Evolutionary conservation across 2,113 vertebrate genomes (phyloP).

Genomic region (Uria lomvia): DNA sequence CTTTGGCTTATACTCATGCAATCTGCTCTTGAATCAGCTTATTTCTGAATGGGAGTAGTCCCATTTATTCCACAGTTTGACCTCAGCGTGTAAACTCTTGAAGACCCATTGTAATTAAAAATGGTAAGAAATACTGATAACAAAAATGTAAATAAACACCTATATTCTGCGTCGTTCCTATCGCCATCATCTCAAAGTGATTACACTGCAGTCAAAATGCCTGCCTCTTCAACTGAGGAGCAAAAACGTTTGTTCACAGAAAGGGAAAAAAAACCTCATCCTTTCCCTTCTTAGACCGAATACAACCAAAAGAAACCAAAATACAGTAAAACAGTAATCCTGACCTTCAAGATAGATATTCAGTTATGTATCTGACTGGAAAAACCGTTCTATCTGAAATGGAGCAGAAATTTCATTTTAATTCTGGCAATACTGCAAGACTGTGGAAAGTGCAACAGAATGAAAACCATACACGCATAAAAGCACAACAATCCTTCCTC

Average conservation of each 20-base stretch:
- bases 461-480: neutral
- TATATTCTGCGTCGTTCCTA: neutral
- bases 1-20: neutral
- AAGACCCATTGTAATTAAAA: neutral
- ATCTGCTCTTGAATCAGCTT: neutral
- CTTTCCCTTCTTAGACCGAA: neutral
- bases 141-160: neutral
- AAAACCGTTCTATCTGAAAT: neutral
- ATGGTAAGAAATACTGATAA: neutral
- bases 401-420: neutral
- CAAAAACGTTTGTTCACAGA: neutral
- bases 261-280: neutral
- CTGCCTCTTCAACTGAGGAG: neutral
- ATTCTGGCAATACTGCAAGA: neutral
- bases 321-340: neutral
- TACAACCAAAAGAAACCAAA: neutral
- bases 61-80: neutral
- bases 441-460: neutral
- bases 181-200: neutral
- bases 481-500: neutral
- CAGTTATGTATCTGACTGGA: neutral
- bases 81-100: neutral
- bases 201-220: neutral
- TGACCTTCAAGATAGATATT: neutral
- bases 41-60: neutral